Evolutionary conservation across 1,140 invertebrate species (phyloP).

Genomic region (Psix sp.): DNA sequence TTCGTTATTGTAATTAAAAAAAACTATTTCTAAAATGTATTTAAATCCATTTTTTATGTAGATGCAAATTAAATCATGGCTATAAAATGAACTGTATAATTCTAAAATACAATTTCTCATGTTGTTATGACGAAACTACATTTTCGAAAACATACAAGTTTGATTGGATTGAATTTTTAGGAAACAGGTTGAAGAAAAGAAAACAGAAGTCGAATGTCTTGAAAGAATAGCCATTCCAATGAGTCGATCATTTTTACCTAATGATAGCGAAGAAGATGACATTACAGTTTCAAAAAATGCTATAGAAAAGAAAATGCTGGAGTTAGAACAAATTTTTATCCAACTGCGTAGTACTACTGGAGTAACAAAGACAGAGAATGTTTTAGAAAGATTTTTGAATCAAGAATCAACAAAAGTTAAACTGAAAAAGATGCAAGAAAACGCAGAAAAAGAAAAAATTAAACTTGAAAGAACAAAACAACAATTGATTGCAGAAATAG

Average conservation of each 20-base stretch:
- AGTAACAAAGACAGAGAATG: slow-evolving; percentile 84
- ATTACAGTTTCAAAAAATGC: slow-evolving; percentile 63
- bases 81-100: no score
- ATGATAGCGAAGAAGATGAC: slow-evolving; percentile 33
- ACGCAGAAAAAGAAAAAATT: slow-evolving; percentile 85
- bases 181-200: slow-evolving; percentile 82
- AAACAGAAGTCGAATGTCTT: slow-evolving; percentile 82
- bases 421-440: slow-evolving; percentile 82
- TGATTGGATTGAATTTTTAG: no score
- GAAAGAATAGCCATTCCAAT: slow-evolving; percentile 84
- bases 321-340: slow-evolving; percentile 83
- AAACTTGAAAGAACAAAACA: slow-evolving; percentile 83
- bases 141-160: no score
- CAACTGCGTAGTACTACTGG: slow-evolving; percentile 86
- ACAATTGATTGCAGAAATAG: slow-evolving; percentile 82
- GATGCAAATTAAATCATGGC: no score
- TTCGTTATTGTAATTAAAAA: no score
- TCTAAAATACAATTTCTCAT: no score
- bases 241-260: slow-evolving; percentile 59
- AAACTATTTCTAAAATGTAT: slow-evolving; percentile 7
- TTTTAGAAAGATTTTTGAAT: slow-evolving; percentile 83
- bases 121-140: no score
- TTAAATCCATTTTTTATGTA: no score
- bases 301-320: slow-evolving; percentile 71
- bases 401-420: slow-evolving; percentile 84